Percentiles rank a stretch among this genome's conserved stretches.
Conservation (phyloP, 2,113 vertebrate genomes). For the Aplodontia rufa region DNA sequence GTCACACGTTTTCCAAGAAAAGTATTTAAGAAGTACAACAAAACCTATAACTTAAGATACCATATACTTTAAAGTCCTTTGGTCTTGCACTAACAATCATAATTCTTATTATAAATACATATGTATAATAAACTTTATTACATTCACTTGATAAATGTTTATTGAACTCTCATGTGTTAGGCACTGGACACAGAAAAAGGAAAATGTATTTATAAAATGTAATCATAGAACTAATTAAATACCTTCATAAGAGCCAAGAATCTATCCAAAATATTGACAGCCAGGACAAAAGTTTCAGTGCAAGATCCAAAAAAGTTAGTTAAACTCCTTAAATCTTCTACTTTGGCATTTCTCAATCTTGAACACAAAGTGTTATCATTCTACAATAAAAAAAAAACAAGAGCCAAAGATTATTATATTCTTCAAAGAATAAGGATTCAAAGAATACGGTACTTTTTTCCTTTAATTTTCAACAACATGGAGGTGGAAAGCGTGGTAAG, state of each 20-base stretch:
- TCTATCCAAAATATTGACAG: conserved; percentile 97
- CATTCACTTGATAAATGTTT: neutral
- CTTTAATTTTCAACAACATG: neutral
- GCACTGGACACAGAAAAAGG: neutral
- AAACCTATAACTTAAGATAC: conserved; percentile 10
- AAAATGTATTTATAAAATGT: neutral
- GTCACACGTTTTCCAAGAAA: neutral
- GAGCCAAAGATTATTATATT: neutral
- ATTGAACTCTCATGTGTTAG: neutral
- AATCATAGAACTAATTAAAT: conserved; percentile 56
- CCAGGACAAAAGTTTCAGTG: conserved; percentile 96
- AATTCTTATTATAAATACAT: conserved; percentile 13
- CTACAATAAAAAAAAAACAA: conserved; percentile 79
- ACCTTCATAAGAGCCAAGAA: conserved; percentile 98
- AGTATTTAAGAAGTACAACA: neutral
- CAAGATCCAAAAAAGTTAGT: conserved; percentile 96
- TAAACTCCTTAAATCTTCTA: conserved; percentile 96
- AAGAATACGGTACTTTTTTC: neutral
- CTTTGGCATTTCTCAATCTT: conserved; percentile 93
- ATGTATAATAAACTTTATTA: neutral
- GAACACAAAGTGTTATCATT: conserved; percentile 91
- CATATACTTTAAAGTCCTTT: conserved; percentile 21
- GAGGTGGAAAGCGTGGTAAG: neutral
- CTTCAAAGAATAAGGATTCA: neutral
- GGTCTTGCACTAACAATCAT: neutral